These are phyloP conservation scores for Pseudorhiza aurosa DNA, from an alignment of 30 jellyfish, hydroid and myxozoan species.

Conservation along the genomic window DNA sequence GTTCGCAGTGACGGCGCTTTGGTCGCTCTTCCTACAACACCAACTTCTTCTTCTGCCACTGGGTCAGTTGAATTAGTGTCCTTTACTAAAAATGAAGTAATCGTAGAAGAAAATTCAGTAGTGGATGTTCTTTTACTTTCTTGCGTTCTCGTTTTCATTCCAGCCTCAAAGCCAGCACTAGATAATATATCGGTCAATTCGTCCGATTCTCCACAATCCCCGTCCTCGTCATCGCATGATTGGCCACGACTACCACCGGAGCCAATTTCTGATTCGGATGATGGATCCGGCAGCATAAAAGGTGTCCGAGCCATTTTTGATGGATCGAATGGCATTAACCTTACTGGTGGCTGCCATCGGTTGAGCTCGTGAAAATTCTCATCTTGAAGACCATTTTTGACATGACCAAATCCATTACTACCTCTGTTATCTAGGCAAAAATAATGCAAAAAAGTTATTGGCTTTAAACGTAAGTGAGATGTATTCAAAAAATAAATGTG, in stretches of 20 bases:
- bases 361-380: constrained; percentile 64
- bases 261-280: constrained; percentile 23
- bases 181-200: background rate
- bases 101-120: background rate
- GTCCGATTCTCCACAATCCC: constrained; percentile 31
- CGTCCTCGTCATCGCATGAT: constrained; percentile 68
- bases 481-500: too few relatives aligned
- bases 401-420: background rate
- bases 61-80: background rate
- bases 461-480: background rate
- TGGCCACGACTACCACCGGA: constrained; percentile 33
- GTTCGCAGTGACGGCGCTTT: background rate
- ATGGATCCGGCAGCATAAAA: background rate
- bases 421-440: constrained; percentile 11
- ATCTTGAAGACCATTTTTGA: constrained; percentile 37
- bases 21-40: background rate
- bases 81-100: background rate
- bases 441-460: background rate
- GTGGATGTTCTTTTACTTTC: background rate
- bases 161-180: constrained; percentile 9
- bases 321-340: constrained; percentile 57
- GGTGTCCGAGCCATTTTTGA: constrained; percentile 15
- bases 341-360: constrained; percentile 71
- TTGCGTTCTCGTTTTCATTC: constrained; percentile 14
- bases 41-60: background rate